Evolutionary conservation across 2,888 invertebrate genomes (phyloP).

Genomic region (Nomada flava): DNA sequence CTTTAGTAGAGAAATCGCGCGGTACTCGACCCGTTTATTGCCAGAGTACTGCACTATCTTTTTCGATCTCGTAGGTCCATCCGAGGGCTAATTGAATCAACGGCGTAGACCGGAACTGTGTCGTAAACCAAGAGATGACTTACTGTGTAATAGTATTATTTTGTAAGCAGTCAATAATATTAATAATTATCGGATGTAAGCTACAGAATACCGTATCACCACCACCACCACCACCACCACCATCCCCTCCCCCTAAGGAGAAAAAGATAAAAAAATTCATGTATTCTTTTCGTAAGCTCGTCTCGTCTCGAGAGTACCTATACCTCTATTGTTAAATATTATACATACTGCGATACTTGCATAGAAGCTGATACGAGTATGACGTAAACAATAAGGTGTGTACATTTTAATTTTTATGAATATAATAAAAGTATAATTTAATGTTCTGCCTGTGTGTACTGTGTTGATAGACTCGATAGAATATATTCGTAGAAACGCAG

Average conservation of each 20-base stretch:
- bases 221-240: no score
- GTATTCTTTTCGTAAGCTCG: conserved; percentile 69
- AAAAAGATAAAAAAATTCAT: conserved; percentile 38
- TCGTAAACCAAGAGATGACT: conserved; percentile 65
- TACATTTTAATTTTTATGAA: conserved; percentile 77
- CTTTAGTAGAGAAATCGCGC: conserved; percentile 38
- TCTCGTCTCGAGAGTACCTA: conserved; percentile 69
- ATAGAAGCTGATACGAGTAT: conserved; percentile 69
- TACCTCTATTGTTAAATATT: conserved; percentile 74
- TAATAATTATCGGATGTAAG: conserved; percentile 62
- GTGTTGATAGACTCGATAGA: not conserved
- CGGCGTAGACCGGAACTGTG: conserved; percentile 58
- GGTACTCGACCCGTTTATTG: conserved; percentile 30
- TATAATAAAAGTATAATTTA: conserved; percentile 77
- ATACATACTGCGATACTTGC: conserved; percentile 69
- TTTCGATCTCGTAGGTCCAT: conserved; percentile 60
- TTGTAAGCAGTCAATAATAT: conserved; percentile 76
- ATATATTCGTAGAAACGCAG: no score
- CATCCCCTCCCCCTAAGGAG: conserved; percentile 23
- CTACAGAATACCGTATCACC: conserved; percentile 53
- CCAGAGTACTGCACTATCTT: conserved; percentile 39
- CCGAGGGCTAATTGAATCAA: conserved; percentile 53
- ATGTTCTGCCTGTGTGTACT: conserved; percentile 64
- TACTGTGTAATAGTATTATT: conserved; percentile 72
- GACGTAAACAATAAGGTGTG: conserved; percentile 72